Evolutionary conservation across 2,113 vertebrate species (phyloP).

Genomic region (Pelecanus crispus): DNA sequence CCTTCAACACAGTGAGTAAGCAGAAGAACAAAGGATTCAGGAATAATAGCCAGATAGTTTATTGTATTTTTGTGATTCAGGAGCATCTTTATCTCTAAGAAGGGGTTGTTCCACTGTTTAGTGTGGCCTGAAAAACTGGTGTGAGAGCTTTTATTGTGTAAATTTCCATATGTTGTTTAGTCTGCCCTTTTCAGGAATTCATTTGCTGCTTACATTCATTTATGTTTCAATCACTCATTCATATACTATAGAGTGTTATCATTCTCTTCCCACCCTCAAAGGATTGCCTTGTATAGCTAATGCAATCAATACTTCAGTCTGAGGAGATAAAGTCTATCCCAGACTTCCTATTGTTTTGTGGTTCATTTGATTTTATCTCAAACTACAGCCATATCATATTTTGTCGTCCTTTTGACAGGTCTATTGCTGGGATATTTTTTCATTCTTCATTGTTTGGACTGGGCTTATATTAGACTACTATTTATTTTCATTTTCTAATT

Average conservation of each 20-base stretch:
- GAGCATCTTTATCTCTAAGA: not conserved
- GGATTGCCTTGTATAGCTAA: not conserved
- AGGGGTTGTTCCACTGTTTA: not conserved
- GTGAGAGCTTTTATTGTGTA: constrained; percentile 16
- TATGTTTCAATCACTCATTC: constrained; percentile 24
- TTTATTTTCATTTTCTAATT: constrained; percentile 50
- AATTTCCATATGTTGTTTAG: constrained; percentile 23
- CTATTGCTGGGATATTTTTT: not conserved
- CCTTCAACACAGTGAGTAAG: not conserved
- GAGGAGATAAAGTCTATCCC: constrained; percentile 4
- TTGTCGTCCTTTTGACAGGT: constrained; percentile 30
- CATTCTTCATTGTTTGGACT: constrained; percentile 12
- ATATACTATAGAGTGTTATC: not conserved
- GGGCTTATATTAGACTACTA: not conserved
- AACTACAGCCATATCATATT: constrained; percentile 34
- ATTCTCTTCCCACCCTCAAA: not conserved
- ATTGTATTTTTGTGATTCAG: not conserved
- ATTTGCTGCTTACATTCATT: constrained; percentile 33
- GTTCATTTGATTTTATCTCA: constrained; percentile 44
- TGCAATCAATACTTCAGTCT: constrained; percentile 23
- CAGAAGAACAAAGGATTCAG: not conserved
- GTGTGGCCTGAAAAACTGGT: not conserved
- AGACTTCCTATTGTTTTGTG: constrained; percentile 30
- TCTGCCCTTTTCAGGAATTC: constrained; percentile 53
- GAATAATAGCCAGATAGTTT: not conserved